Evolutionary conservation across 2,888 invertebrate species (phyloP), one percentile per base, ranked within the genome.

Genomic region (Drosophila setosimentum): DNA sequence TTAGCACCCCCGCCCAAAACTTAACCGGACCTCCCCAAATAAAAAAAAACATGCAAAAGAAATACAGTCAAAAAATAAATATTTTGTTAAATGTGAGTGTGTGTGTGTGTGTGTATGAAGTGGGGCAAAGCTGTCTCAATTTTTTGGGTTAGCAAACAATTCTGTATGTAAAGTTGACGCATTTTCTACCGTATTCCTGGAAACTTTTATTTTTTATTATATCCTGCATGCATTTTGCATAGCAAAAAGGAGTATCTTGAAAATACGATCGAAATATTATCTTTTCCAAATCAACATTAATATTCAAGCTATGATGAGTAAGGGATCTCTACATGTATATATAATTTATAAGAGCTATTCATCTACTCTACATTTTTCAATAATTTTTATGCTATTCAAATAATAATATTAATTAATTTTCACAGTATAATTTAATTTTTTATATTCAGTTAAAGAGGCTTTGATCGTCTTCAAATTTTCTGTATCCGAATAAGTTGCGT

Each of bases 151-250:
- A 80, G 81, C 72, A 69, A 63, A 68, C 70, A 69, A 67, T 78
- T 78, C 60, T 74, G 60, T 65, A 86, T 83, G 88, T 87, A 77
- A 85, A 85, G 72, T 85, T 87, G 50, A 65, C 59, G 69, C 42
- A 70, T 65, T 78, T 75, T 68, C 63, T 37, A 63, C 35, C 53
- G 40, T 49, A 62, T 62, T 59, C 32, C 29, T 51, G 53, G 18
- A 8, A 49, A 45, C 29, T 60, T 66, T 65, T 57, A 29, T 24
- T 33, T 35, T 32, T 35, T 16, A 37, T 29, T 49, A 54, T 49
- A 60, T 54, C 53, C 69, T 60, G 24, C 33, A 29, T 16, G 42
- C 13, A 21, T 0, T 7, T 1, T 21, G 21, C 5, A 13, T 13
- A 6, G 10, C 5, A 10, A 40, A 40, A n/a, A 40, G 16, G 8